phyloP scores from a whole-genome alignment of 2,888 invertebrate species.

The Oithona nana region DNA sequence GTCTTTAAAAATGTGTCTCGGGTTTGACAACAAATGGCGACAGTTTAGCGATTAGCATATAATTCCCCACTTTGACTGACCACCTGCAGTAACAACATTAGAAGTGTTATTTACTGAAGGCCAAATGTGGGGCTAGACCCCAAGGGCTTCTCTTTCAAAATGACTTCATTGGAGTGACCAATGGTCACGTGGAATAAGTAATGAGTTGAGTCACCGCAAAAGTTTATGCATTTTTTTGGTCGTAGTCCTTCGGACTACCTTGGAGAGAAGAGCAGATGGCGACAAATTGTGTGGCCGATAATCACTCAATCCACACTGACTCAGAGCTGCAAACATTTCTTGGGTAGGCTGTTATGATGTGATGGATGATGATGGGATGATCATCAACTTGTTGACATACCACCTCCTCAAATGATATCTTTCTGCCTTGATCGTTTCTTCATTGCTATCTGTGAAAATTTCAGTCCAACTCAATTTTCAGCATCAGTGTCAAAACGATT shows the following conservation, averaged over 20 bases:
- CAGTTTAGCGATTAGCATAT: background rate
- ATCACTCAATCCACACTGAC: background rate
- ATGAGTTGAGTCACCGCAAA: background rate
- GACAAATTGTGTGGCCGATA: background rate
- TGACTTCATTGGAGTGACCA: background rate
- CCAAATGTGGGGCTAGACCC: no score
- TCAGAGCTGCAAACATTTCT: no score
- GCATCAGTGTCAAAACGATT: no score
- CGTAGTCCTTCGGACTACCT: no score
- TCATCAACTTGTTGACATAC: background rate
- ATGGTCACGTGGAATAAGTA: background rate
- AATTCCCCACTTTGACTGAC: background rate
- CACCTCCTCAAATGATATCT: background rate
- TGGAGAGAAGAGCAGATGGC: background rate
- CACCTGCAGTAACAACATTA: background rate
- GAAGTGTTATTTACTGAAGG: no score
- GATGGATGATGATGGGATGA: background rate
- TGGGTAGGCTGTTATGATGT: background rate
- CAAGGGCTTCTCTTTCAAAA: no score
- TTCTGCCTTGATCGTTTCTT: background rate
- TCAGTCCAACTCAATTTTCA: no score
- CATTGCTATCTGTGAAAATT: background rate
- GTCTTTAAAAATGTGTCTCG: background rate
- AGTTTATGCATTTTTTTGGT: background rate
- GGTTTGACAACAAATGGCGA: background rate